These are phyloP conservation scores for Zaprionus ghesquierei DNA, from an alignment of 1,140 invertebrate species.

Conservation along the genomic window DNA sequence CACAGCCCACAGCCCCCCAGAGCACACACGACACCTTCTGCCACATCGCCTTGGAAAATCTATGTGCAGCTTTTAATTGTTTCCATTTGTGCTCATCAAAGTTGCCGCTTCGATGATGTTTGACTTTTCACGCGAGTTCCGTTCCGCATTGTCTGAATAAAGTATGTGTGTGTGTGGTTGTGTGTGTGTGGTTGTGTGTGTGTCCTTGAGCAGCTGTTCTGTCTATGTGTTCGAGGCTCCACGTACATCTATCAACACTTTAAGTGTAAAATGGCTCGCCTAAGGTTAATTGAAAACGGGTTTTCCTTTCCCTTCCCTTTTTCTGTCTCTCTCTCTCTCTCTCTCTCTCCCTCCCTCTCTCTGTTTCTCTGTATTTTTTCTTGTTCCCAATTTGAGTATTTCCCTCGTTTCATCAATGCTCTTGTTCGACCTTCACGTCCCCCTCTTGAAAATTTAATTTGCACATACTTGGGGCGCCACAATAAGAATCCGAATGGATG, in stretches of 20 bases:
- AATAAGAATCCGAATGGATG: slow-evolving; percentile 14
- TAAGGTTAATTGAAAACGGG: slow-evolving; percentile 32
- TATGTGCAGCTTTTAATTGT: slow-evolving; percentile 57
- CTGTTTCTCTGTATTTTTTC: slow-evolving; percentile 6
- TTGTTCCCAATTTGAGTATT: not conserved
- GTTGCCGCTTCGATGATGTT: slow-evolving; percentile 48
- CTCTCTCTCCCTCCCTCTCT: too few species aligned
- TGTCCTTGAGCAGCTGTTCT: not conserved
- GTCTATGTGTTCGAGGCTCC: not conserved
- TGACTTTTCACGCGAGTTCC: slow-evolving; percentile 42
- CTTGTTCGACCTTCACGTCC: not conserved
- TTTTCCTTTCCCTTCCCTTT: not conserved
- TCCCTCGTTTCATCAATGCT: slow-evolving; percentile 10
- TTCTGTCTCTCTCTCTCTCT: not conserved
- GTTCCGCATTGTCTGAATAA: not conserved
- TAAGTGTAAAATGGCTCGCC: slow-evolving; percentile 17
- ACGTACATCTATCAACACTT: slow-evolving; percentile 14
- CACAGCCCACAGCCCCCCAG: not conserved
- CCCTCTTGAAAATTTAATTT: slow-evolving; percentile 50
- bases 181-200: not conserved
- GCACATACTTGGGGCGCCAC: slow-evolving; percentile 36
- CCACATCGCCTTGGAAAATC: slow-evolving; percentile 6
- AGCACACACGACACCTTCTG: not conserved
- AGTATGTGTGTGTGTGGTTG: not conserved
- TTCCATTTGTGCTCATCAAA: slow-evolving; percentile 62